These are phyloP conservation scores for Vanessa tameamea DNA, from an alignment of 1,140 invertebrate genomes.

Conservation along the genomic window DNA sequence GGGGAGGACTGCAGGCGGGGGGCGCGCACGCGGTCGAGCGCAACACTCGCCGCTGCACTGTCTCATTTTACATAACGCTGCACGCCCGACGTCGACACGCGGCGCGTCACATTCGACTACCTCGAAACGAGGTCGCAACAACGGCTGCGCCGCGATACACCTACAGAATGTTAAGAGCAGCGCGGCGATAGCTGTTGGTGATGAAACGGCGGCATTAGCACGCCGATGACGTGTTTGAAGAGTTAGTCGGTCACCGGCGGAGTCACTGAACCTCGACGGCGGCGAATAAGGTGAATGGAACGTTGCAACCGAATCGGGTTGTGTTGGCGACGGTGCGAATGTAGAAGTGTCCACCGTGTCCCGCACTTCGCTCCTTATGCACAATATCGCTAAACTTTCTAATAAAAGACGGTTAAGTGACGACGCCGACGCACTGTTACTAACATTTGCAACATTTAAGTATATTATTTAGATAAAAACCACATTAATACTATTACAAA, in stretches of 20 bases:
- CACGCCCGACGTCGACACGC: slow-evolving; percentile 46
- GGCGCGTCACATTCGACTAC: slow-evolving; percentile 44
- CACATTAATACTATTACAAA: not conserved
- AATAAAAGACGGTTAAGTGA: slow-evolving; percentile 50
- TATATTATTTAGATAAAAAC: not conserved
- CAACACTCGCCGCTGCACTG: slow-evolving; percentile 60
- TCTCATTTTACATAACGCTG: slow-evolving; percentile 75
- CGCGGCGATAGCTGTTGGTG: slow-evolving; percentile 47
- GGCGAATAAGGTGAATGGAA: slow-evolving; percentile 77
- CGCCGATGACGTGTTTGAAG: slow-evolving; percentile 65
- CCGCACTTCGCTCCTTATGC: slow-evolving; percentile 58
- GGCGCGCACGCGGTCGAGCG: slow-evolving; percentile 69
- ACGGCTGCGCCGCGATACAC: slow-evolving; percentile 57
- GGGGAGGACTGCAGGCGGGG: slow-evolving; percentile 42
- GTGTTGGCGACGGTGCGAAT: slow-evolving; percentile 49
- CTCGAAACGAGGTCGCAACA: slow-evolving; percentile 65
- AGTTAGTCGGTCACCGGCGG: slow-evolving; percentile 67
- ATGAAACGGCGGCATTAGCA: slow-evolving; percentile 70
- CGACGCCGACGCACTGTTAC: not conserved
- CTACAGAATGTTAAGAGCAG: slow-evolving; percentile 67
- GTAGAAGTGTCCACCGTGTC: slow-evolving; percentile 46
- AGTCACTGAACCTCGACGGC: slow-evolving; percentile 74
- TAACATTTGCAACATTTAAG: not conserved
- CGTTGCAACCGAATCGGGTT: slow-evolving; percentile 70
- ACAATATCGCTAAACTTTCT: slow-evolving; percentile 67